A percentile compares a stretch with the other conserved stretches of the same genome.
These are phyloP conservation scores for Trichogramma evanescens DNA, from an alignment of 2,888 invertebrate genomes.

Conservation along the genomic window DNA sequence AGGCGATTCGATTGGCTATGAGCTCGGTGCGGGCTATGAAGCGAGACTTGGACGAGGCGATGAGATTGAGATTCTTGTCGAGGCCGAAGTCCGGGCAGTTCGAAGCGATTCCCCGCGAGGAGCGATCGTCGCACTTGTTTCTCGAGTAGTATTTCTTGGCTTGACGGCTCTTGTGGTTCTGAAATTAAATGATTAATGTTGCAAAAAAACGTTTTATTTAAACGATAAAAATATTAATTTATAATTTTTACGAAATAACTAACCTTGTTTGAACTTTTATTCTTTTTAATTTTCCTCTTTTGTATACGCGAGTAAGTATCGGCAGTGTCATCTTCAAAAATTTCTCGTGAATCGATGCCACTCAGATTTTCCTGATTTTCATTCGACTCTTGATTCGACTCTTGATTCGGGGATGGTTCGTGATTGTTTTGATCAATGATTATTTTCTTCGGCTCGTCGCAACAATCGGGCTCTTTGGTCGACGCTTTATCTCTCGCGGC, in stretches of 20 bases:
- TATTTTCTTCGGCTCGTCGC: not conserved
- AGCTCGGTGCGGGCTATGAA: slow-evolving; percentile 2
- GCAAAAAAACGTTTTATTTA: no score
- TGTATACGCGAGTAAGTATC: no score
- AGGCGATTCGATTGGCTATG: slow-evolving; percentile 12
- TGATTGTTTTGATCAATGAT: not conserved
- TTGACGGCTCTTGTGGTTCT: no score
- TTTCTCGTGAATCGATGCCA: no score
- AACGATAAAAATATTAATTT: no score
- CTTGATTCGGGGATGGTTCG: not conserved
- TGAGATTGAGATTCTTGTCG: not conserved
- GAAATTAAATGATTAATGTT: no score
- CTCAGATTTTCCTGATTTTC: not conserved
- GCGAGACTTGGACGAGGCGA: not conserved
- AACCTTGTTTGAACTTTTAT: no score
- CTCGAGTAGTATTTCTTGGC: no score
- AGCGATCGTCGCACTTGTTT: no score
- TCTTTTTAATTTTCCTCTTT: no score
- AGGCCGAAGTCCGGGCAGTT: not conserved
- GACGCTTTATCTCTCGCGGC: not conserved
- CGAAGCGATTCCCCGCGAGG: not conserved
- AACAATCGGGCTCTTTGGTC: not conserved
- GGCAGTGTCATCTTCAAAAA: no score
- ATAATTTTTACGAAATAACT: no score
- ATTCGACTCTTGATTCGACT: not conserved